A percentile compares a stretch with the other conserved stretches of the same genome.
Conservation (phyloP, 2,113 vertebrate species). For the pig (Sus scrofa) region DNA sequence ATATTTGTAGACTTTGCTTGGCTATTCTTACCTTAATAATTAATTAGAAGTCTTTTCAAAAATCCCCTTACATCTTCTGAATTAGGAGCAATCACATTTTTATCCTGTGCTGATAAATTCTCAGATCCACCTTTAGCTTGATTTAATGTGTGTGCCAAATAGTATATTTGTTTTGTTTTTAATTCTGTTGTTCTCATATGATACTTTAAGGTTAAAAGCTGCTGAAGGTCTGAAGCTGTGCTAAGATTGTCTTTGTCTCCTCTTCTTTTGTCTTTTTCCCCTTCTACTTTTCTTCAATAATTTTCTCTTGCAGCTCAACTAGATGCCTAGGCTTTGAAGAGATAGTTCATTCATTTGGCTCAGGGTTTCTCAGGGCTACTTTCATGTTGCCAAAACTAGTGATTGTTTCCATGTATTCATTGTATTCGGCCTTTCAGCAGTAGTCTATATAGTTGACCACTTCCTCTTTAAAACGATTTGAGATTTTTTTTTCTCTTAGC, state of each 20-base stretch:
- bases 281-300: background rate
- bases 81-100: slow-evolving; percentile 2
- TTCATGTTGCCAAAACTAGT: background rate
- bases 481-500: background rate
- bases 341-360: background rate
- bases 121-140: background rate
- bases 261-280: background rate
- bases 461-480: slow-evolving; percentile 16
- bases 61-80: slow-evolving; percentile 30
- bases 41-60: slow-evolving; percentile 50
- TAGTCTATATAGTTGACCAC: background rate
- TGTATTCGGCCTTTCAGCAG: background rate
- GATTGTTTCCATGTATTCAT: background rate
- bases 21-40: slow-evolving; percentile 60
- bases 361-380: background rate
- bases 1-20: slow-evolving; percentile 41
- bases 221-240: background rate
- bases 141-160: background rate
- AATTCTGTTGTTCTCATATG: background rate
- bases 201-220: background rate
- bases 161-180: background rate
- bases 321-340: background rate
- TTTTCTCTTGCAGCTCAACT: slow-evolving; percentile 9
- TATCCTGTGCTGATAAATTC: slow-evolving; percentile 7
- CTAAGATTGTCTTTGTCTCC: background rate